Evolutionary conservation across 2,797 vertebrate genomes (phyloP).

Genomic region (Xyrichtys novacula): DNA sequence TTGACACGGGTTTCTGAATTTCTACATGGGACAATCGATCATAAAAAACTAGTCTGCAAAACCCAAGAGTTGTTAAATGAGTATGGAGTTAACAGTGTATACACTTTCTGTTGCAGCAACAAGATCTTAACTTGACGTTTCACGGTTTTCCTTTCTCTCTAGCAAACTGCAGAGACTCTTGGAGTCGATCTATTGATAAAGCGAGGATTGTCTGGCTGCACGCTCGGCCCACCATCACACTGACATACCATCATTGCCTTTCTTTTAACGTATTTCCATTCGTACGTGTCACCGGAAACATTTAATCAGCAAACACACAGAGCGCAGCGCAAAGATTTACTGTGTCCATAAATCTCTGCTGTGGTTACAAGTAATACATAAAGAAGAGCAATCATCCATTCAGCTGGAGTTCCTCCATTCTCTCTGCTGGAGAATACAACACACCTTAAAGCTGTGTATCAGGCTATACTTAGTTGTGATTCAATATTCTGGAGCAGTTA

Average conservation of each 20-base stretch:
- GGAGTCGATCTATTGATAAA: background rate
- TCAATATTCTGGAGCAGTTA: constrained; percentile 25
- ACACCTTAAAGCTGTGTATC: background rate
- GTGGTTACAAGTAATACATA: background rate
- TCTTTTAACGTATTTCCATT: background rate
- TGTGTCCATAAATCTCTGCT: background rate
- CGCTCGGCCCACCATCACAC: background rate
- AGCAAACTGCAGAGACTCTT: background rate
- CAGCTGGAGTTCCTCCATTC: background rate
- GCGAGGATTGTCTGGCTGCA: background rate
- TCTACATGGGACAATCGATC: too few species aligned
- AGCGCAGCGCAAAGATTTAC: background rate
- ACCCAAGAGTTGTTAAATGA: too few species aligned
- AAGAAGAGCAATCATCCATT: background rate
- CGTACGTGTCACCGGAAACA: background rate
- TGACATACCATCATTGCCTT: background rate
- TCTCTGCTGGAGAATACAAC: background rate
- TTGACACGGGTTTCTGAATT: too few species aligned
- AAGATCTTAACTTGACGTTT: too few species aligned
- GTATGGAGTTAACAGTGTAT: too few species aligned
- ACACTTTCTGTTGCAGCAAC: too few species aligned
- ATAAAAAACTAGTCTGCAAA: too few species aligned
- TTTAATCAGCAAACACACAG: background rate
- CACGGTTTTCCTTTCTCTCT: background rate
- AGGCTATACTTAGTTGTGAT: constrained; percentile 1